Percentiles rank a stretch among this genome's conserved stretches.
phyloP scores from a whole-genome alignment of 2,797 vertebrate species.

The Luscinia megarhynchos region DNA sequence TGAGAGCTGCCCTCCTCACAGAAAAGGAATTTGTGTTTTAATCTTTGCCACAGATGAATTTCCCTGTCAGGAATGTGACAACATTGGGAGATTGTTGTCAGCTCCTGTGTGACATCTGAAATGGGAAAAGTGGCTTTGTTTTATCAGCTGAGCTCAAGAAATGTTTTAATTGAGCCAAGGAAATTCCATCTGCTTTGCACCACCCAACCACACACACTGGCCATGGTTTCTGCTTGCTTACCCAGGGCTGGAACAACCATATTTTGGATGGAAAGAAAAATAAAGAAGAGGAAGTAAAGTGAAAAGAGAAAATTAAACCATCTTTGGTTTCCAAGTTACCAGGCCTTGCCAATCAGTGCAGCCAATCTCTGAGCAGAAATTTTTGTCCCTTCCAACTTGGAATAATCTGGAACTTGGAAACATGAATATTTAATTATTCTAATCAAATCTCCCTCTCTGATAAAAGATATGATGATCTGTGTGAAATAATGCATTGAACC shows the following conservation, averaged over 20 bases:
- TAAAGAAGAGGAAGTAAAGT: neutral
- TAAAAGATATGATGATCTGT: neutral
- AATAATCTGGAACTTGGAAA: neutral
- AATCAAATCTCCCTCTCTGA: neutral
- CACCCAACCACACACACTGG: neutral
- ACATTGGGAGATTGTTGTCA: neutral
- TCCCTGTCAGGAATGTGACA: neutral
- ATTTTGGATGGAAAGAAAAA: neutral
- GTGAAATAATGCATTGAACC: neutral
- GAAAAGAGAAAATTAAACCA: neutral
- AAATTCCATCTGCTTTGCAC: neutral
- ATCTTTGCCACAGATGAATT: neutral
- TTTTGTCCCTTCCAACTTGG: neutral
- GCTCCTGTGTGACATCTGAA: neutral
- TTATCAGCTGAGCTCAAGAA: neutral
- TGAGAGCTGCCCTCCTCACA: constrained; percentile 48
- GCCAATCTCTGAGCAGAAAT: neutral
- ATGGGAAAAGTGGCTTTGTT: neutral
- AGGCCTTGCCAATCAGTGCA: neutral
- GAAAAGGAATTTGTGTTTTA: neutral
- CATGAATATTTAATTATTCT: neutral
- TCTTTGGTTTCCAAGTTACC: neutral
- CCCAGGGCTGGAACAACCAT: neutral
- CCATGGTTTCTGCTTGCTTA: neutral
- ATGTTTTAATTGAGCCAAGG: neutral